A percentile compares a stretch with the other conserved stretches of the same genome.
Evolutionary conservation across 1,140 invertebrate genomes (phyloP).

Genomic region (Temnothorax curvispinosus): DNA sequence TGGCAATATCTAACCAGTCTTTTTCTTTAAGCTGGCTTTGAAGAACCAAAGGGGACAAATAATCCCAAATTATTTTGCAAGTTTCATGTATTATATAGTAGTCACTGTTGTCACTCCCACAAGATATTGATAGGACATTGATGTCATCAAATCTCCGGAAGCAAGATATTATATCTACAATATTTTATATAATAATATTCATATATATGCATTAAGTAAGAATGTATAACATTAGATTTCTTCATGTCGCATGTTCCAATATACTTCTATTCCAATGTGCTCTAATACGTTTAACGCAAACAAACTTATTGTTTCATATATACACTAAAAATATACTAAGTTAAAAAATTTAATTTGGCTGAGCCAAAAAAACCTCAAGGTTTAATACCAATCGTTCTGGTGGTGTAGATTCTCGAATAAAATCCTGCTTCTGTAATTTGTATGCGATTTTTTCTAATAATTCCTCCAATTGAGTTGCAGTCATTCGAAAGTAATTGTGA

Average conservation of each 20-base stretch:
- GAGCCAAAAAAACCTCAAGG: constrained; percentile 4
- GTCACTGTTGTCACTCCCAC: not conserved
- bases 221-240: too few species aligned
- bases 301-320: constrained; percentile 12
- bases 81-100: constrained; percentile 1
- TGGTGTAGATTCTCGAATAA: constrained; percentile 8
- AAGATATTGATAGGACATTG: constrained; percentile 12
- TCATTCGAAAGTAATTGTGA: constrained; percentile 18
- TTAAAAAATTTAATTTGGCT: not conserved
- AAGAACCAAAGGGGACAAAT: not conserved
- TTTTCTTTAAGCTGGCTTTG: not conserved
- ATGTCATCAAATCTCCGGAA: not conserved
- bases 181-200: not conserved
- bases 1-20: too few species aligned
- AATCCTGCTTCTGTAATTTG: not conserved
- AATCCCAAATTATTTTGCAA: constrained; percentile 2
- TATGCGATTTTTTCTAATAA: not conserved
- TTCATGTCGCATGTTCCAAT: too few species aligned
- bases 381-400: constrained; percentile 6
- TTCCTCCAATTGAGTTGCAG: constrained; percentile 6
- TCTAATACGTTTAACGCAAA: constrained; percentile 8
- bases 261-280: not conserved
- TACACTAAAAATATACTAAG: not conserved
- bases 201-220: too few species aligned
- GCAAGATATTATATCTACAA: constrained; percentile 5